These are phyloP conservation scores for Albula glossodonta DNA, from an alignment of 2,113 vertebrate genomes.

Conservation along the genomic window DNA sequence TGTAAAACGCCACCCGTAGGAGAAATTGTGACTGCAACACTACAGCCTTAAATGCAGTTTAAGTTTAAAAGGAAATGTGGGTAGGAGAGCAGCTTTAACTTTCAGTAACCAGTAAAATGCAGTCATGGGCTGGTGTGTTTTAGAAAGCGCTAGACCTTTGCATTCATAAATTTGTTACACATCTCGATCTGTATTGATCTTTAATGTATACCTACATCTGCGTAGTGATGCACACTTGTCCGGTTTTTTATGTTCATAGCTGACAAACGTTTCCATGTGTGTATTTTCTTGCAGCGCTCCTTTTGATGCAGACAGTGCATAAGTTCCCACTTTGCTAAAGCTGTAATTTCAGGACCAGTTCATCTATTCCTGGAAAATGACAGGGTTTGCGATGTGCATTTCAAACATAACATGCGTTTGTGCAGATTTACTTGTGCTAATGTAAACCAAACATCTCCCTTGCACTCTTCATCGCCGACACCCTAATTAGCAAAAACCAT, in stretches of 20 bases:
- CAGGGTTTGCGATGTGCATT: conserved; percentile 64
- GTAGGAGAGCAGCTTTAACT: not conserved
- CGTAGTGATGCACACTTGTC: not conserved
- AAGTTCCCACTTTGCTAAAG: conserved; percentile 68
- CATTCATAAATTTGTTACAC: not conserved
- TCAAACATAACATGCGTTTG: conserved; percentile 62
- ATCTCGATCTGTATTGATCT: too few species aligned
- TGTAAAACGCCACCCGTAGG: conserved; percentile 80
- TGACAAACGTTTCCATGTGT: conserved; percentile 67
- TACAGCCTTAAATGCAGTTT: not conserved
- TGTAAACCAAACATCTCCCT: not conserved
- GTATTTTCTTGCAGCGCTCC: conserved; percentile 46
- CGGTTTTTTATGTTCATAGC: conserved; percentile 45
- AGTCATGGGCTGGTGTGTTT: not conserved
- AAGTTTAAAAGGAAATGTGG: not conserved
- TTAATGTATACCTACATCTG: too few species aligned
- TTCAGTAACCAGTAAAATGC: not conserved
- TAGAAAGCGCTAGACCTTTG: not conserved
- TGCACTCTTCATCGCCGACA: not conserved
- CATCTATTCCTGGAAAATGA: conserved; percentile 76
- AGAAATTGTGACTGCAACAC: conserved; percentile 56
- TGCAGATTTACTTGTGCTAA: conserved; percentile 33
- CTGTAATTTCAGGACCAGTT: conserved; percentile 71
- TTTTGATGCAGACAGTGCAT: conserved; percentile 59
- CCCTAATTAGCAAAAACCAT: conserved; percentile 1